Evolutionary conservation across 2,113 vertebrate genomes (phyloP), one percentile per base, ranked within the genome.

Genomic region (Bungarus multicinctus): DNA sequence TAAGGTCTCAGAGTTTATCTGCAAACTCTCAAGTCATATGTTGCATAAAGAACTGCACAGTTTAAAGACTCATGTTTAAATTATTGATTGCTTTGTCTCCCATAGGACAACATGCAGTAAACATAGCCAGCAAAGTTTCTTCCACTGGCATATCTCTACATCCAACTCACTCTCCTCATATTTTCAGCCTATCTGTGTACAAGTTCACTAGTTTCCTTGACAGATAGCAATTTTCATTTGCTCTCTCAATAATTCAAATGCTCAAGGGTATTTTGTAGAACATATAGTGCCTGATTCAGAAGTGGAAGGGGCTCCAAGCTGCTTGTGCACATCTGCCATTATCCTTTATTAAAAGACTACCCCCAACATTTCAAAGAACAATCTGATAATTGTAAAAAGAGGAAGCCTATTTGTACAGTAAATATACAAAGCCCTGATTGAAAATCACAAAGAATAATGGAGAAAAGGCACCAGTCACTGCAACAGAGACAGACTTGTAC

Each of bases 381-480:
- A 34, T n/a, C 23, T 89, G 16, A 88, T 92, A 45, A 88, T 69
- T 92, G 47, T 74, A 54, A 92, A 27, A 88, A 25, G 85, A 64
- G n/a, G 86, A 92, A 92, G 87, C n/a, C 69, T 60, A 88, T 92
- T 88, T 85, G 47, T 69, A 92, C 16, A 88, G 91, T 88, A 53
- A 92, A 53, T 43, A 25, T 43, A 92, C 86, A 88, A 88, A 88
- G 86, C 91, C 39, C 9, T 54, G 86, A 88, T 22, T 92, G 91
- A 92, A 23, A 92, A 52, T 87, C 58, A 92, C 87, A 92, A 92
- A 92, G 57, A 92, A 69, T 58, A 88, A 88, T 88, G 34, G 22
- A 69, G 23, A 53, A 34, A 88, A 89, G 69, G 30, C 69, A 34
- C 43, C 58, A 92, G 20, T 27, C n/a, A 69, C 39, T 27, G 47